These are phyloP conservation scores for Acleris cristana DNA, from an alignment of 2,888 invertebrate genomes.

Conservation along the genomic window DNA sequence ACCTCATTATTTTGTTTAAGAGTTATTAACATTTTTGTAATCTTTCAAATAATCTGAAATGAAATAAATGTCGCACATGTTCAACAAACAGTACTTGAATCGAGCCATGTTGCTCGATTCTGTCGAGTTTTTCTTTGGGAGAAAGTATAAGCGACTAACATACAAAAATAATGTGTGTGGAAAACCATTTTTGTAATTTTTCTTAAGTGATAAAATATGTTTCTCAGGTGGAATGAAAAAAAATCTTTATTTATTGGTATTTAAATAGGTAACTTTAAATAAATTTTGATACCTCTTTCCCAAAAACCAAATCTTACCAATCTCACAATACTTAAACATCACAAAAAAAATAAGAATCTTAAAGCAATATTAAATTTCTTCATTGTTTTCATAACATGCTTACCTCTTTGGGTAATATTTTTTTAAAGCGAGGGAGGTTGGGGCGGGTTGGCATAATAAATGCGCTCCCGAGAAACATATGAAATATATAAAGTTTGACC, in stretches of 20 bases:
- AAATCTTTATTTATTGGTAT: too few relatives aligned
- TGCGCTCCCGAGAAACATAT: constrained; percentile 64
- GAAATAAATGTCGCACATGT: too few relatives aligned
- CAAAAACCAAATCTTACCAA: not conserved
- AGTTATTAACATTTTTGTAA: not conserved
- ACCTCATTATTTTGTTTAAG: not conserved
- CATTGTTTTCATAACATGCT: constrained; percentile 34
- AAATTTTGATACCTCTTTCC: too few relatives aligned
- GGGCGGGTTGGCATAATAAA: constrained; percentile 67
- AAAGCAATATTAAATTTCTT: constrained; percentile 34
- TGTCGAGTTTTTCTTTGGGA: not conserved
- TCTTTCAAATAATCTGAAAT: too few relatives aligned
- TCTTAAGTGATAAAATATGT: too few relatives aligned
- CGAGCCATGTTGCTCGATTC: too few relatives aligned
- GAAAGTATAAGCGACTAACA: not conserved
- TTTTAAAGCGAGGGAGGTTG: constrained; percentile 46
- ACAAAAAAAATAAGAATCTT: constrained; percentile 13
- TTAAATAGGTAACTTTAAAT: too few relatives aligned
- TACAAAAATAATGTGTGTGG: too few relatives aligned
- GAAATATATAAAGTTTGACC: constrained; percentile 82
- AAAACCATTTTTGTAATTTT: too few relatives aligned
- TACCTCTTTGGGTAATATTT: constrained; percentile 41
- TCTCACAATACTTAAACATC: not conserved
- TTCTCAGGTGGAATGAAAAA: too few relatives aligned
- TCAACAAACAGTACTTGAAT: too few relatives aligned